phyloP scores from a whole-genome alignment of 2,113 vertebrate genomes.

The Lutjanus erythropterus region DNA sequence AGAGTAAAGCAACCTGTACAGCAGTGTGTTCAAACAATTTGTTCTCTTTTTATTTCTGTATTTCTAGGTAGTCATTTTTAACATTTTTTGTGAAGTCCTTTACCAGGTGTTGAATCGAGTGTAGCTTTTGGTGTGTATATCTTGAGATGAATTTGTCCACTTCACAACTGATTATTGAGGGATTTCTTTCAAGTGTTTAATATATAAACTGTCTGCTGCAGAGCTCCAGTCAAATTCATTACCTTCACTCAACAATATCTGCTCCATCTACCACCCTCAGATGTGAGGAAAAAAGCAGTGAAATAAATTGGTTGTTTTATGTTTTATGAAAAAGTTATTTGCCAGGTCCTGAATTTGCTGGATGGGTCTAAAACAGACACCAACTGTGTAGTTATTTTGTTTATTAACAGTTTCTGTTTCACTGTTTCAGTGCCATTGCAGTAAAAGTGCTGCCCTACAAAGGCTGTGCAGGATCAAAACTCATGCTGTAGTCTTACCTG shows the following conservation, averaged over 20 bases:
- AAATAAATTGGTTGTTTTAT: not conserved
- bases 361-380: not conserved
- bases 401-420: not conserved
- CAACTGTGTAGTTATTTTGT: not conserved
- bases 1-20: not conserved
- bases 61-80: not conserved
- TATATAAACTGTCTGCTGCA: not conserved
- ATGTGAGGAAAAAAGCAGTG: not conserved
- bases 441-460: not conserved
- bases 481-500: not conserved
- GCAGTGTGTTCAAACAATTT: not conserved
- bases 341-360: not conserved
- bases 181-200: not conserved
- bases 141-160: not conserved
- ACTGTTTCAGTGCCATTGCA: not conserved
- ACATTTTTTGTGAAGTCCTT: not conserved
- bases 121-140: not conserved
- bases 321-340: not conserved
- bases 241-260: not conserved
- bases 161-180: not conserved
- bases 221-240: not conserved
- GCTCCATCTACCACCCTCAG: not conserved
- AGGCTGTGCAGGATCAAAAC: not conserved
- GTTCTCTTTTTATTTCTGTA: not conserved
- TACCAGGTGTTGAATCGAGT: not conserved